Evolutionary conservation across 2,888 invertebrate species (phyloP).

Genomic region (Cantharis nigra): DNA sequence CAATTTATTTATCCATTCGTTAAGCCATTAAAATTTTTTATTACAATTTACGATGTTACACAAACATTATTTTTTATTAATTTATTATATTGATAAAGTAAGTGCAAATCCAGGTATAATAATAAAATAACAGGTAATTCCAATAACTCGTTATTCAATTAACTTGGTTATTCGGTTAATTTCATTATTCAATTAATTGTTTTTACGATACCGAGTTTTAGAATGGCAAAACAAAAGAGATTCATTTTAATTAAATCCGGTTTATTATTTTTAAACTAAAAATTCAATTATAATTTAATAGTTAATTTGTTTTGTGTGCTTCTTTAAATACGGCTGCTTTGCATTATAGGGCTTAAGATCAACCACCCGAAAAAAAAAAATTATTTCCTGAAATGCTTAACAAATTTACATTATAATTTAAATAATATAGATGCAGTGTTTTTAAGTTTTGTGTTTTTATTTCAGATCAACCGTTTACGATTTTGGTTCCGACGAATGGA

Average conservation of each 20-base stretch:
- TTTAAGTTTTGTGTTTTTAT: slow-evolving; percentile 32
- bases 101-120: not conserved
- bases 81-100: not conserved
- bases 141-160: not conserved
- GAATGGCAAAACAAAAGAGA: not conserved
- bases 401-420: not conserved
- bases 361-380: not conserved
- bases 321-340: not conserved
- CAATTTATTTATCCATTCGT: not conserved
- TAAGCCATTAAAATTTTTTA: not conserved
- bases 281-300: not conserved
- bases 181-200: not conserved
- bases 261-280: not conserved
- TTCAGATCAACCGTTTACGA: slow-evolving; percentile 65
- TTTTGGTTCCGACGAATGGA: slow-evolving; percentile 62
- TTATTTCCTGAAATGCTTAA: not conserved
- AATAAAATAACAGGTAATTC: not conserved
- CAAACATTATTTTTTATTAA: not conserved
- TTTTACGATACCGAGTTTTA: not conserved
- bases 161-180: not conserved
- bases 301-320: not conserved
- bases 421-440: not conserved
- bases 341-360: not conserved
- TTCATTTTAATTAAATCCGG: not conserved
- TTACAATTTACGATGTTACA: not conserved